Evolutionary conservation across 1,140 invertebrate species (phyloP).

Genomic region (Paralvinella palmiformis): DNA sequence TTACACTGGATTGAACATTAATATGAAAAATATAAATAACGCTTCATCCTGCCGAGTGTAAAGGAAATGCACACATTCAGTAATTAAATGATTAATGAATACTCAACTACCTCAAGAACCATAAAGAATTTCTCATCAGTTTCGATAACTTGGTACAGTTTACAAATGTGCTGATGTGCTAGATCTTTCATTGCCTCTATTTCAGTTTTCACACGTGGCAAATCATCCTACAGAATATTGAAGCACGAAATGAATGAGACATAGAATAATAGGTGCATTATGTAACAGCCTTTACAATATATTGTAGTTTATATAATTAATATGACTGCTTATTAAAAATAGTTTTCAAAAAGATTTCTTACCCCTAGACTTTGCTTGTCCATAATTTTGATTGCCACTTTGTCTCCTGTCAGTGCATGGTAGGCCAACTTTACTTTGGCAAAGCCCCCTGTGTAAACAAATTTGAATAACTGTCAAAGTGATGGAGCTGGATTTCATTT

Average conservation of each 20-base stretch:
- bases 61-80: too few relatives aligned
- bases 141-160: slow-evolving; percentile 76
- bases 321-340: too few relatives aligned
- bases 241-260: too few relatives aligned
- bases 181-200: slow-evolving; percentile 73
- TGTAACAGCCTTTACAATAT: too few relatives aligned
- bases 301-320: too few relatives aligned
- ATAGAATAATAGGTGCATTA: too few relatives aligned
- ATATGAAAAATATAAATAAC: too few relatives aligned
- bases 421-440: slow-evolving; percentile 74
- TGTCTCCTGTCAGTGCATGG: slow-evolving; percentile 69
- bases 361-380: slow-evolving; percentile 66
- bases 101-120: slow-evolving; percentile 64
- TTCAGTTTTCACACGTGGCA: slow-evolving; percentile 71
- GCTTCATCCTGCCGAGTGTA: too few relatives aligned
- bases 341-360: too few relatives aligned
- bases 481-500: neutral
- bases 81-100: too few relatives aligned
- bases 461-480: neutral
- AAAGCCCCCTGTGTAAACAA: slow-evolving; percentile 59
- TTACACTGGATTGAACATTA: too few relatives aligned
- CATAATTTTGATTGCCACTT: slow-evolving; percentile 83
- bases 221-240: slow-evolving; percentile 62
- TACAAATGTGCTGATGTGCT: slow-evolving; percentile 75
- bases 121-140: slow-evolving; percentile 57